These are phyloP conservation scores for Charaxes varanes DNA, from an alignment of 1,140 invertebrate genomes.

Conservation along the genomic window DNA sequence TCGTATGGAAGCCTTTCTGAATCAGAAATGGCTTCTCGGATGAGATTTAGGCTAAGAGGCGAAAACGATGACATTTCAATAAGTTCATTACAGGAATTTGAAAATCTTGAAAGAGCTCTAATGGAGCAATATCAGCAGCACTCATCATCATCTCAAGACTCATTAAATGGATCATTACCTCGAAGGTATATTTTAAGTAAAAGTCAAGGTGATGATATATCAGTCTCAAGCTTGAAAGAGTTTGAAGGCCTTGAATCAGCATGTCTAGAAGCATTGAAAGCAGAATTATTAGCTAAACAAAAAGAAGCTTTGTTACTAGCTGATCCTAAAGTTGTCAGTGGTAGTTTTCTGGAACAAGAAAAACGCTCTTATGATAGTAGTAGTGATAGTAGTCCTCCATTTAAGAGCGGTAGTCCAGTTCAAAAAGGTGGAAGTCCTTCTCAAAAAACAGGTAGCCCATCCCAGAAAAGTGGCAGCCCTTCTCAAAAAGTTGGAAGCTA, in stretches of 20 bases:
- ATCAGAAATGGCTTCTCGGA: constrained; percentile 86
- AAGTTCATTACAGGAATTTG: constrained; percentile 95
- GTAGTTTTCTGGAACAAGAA: constrained; percentile 71
- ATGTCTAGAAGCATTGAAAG: constrained; percentile 86
- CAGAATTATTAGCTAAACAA: constrained; percentile 88
- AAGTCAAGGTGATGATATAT: constrained; percentile 91
- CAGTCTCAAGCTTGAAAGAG: constrained; percentile 93
- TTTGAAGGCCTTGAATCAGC: constrained; percentile 94
- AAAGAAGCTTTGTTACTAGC: constrained; percentile 86
- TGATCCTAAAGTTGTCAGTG: constrained; percentile 76
- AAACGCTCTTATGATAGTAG: constrained; percentile 70
- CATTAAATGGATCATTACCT: constrained; percentile 84
- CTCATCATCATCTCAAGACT: constrained; percentile 82
- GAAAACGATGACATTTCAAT: constrained; percentile 94
- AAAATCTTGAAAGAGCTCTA: constrained; percentile 87
- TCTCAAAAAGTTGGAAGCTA: constrained; percentile 70
- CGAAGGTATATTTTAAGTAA: constrained; percentile 77
- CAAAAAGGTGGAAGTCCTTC: constrained; percentile 67
- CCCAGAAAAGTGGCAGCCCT: constrained; percentile 65
- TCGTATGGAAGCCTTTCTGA: constrained; percentile 89
- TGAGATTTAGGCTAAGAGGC: constrained; percentile 84
- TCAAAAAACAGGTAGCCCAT: constrained; percentile 68
- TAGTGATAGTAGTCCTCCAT: constrained; percentile 70
- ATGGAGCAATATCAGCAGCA: constrained; percentile 78
- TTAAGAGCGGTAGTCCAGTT: constrained; percentile 64